Evolutionary conservation across 1,140 invertebrate species (phyloP).

Genomic region (Danaus plexippus): DNA sequence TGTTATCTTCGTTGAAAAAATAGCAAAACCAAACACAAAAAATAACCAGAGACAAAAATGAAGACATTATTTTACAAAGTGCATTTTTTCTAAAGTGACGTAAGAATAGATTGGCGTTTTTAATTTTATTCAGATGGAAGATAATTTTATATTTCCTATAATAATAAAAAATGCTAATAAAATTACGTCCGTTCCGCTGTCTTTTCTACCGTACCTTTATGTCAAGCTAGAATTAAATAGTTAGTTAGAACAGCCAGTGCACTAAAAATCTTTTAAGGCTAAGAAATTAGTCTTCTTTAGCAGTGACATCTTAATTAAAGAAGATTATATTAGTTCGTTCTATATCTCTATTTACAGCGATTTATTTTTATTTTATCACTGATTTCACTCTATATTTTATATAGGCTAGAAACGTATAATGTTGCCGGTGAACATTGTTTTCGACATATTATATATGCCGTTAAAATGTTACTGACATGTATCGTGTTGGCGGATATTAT

Average conservation of each 20-base stretch:
- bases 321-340: constrained; percentile 14
- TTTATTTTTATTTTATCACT: no score
- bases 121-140: no score
- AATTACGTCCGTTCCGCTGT: constrained; percentile 3
- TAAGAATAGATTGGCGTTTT: no score
- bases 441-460: not conserved
- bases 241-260: constrained; percentile 20
- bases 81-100: no score
- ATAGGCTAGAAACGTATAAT: no score
- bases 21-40: no score
- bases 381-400: no score
- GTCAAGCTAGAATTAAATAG: constrained; percentile 17
- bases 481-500: not conserved
- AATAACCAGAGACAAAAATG: no score
- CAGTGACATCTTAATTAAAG: constrained; percentile 22
- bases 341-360: not conserved
- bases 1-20: no score
- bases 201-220: constrained; percentile 9
- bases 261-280: constrained; percentile 21
- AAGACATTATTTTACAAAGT: no score
- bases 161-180: constrained; percentile 1
- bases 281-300: constrained; percentile 19
- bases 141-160: no score
- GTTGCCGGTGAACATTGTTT: no score
- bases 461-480: not conserved